These are phyloP conservation scores for Melieria omissa DNA, from an alignment of 2,888 invertebrate genomes.

Conservation along the genomic window DNA sequence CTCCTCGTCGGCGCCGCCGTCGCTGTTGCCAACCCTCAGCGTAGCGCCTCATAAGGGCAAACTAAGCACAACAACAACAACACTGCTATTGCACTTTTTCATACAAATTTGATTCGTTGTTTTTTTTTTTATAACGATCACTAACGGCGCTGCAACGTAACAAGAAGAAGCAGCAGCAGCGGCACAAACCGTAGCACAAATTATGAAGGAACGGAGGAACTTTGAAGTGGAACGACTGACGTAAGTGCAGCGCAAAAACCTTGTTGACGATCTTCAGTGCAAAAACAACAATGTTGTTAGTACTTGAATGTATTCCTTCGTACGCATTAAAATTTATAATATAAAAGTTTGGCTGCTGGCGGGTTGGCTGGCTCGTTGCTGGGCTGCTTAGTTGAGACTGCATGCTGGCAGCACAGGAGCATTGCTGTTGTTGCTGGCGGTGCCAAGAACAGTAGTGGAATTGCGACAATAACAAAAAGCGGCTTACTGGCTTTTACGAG, in stretches of 20 bases:
- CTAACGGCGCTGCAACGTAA: conserved; percentile 14
- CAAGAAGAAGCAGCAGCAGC: neutral
- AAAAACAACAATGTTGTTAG: neutral
- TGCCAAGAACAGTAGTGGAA: neutral
- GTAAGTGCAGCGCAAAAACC: neutral
- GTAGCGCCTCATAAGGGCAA: conserved; percentile 16
- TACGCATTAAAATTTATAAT: conserved; percentile 21
- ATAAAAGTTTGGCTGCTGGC: neutral
- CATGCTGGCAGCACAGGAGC: too few relatives aligned
- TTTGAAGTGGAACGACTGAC: neutral
- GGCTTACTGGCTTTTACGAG: too few relatives aligned
- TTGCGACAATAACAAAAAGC: neutral
- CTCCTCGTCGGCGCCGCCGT: too few relatives aligned
- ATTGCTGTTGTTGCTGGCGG: too few relatives aligned
- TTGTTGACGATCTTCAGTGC: neutral
- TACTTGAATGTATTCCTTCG: conserved; percentile 18
- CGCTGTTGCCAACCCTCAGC: too few relatives aligned
- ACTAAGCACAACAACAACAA: conserved; percentile 14
- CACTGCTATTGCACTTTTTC: neutral
- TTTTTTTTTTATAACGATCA: conserved; percentile 11
- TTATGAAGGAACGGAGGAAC: neutral
- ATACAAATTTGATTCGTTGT: neutral
- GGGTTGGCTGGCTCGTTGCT: too few relatives aligned
- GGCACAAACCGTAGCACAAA: neutral
- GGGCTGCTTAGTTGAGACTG: too few relatives aligned